Base-by-base conservation (phyloP, 2,888 invertebrate genomes). In the Patella ulyssiponensis region DNA sequence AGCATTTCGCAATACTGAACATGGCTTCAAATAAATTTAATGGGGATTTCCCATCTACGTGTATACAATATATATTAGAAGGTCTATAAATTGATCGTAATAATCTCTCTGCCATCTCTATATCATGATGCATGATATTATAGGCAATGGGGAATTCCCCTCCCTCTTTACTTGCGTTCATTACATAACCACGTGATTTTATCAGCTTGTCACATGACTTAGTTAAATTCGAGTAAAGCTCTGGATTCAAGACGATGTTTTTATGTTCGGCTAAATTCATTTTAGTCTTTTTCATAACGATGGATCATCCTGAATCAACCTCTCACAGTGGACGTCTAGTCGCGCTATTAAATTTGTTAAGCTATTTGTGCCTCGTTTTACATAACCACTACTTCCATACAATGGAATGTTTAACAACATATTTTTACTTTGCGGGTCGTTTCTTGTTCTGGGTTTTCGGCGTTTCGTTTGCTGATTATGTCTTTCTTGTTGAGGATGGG, bases 81-180 rank as follows among this genome's bases (percentile, higher is more conserved):
- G 64, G 64, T 64, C 64, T 9, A 23, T 64, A 64, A 64, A 64
- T 64, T 11, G 64, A 20, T 64, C 64, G 20, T 64, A 64, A 64
- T 12, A 64, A 23, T 64, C 64, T 64, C 23, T 64, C 64, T 23
- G 23, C 11, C 64, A 64, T 23, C 64, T 64, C 64, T 11, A 64
- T 23, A 23, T 64, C 64, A 23, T 64, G 12, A 9, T 64, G 64
- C 64, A 20, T 20, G 20, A 64, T 64, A 23, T 23, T 23, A 64
- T 23, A 64, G 0, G 64, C 64, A 12, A 64, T 11, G 1, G 64
- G 64, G 14, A 64, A 64, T 23, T n/a, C 64, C 20, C 14, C 2
- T 64, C 23, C 64, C 23, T 64, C 64, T 12, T 64, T 20, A 20
- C 20, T 64, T 14, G 23, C 64, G 11, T 64, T 14, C 64, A 23